Evolutionary conservation across 2,797 vertebrate genomes (phyloP).

Genomic region (Mustela erminea): DNA sequence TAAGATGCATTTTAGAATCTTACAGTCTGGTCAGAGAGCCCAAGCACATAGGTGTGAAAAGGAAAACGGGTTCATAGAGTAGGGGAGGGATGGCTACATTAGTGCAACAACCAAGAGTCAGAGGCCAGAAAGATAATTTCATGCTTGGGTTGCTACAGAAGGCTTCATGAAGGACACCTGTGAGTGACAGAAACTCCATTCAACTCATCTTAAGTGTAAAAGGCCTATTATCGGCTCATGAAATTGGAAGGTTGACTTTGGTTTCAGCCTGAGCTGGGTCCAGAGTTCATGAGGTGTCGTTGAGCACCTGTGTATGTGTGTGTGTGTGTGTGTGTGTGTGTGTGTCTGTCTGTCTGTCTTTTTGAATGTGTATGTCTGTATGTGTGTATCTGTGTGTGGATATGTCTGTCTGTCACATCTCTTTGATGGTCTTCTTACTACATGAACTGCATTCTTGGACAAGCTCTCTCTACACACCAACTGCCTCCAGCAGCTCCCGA

Average conservation of each 20-base stretch:
- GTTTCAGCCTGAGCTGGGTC: conserved; percentile 25
- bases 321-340: neutral
- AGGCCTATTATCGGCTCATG: neutral
- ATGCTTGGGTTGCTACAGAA: neutral
- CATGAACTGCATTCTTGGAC: neutral
- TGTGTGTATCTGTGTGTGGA: accelerated
- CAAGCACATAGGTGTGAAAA: neutral
- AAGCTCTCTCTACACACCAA: neutral
- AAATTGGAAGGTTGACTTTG: neutral
- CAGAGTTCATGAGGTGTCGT: neutral
- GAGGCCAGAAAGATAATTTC: neutral
- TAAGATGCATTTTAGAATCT: neutral
- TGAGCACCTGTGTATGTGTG: neutral
- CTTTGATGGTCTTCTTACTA: neutral
- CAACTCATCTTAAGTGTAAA: neutral
- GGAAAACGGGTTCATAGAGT: neutral
- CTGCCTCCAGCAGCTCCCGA: neutral
- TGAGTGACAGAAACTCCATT: neutral
- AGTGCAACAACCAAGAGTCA: neutral
- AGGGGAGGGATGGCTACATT: neutral
- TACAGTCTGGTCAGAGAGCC: neutral
- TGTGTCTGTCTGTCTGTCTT: neutral
- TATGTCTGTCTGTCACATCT: neutral
- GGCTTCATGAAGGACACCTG: neutral
- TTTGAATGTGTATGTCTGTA: too few relatives aligned